These are phyloP conservation scores for Vidua chalybeata DNA, from an alignment of 2,113 vertebrate genomes.

Conservation along the genomic window DNA sequence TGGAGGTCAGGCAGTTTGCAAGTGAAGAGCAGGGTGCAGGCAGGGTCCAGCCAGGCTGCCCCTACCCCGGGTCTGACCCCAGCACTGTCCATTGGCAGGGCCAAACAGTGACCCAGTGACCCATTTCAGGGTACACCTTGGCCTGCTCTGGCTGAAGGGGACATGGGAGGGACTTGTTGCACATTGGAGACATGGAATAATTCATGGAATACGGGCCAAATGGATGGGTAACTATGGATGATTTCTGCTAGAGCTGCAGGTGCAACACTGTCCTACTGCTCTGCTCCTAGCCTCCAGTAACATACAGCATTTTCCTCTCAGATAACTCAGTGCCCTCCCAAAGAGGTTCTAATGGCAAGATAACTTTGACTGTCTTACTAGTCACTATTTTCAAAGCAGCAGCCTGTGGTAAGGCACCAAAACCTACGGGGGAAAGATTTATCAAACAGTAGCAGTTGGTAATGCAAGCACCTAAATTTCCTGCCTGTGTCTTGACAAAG, in stretches of 20 bases:
- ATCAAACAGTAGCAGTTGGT: neutral
- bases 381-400: neutral
- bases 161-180: neutral
- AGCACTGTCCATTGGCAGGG: fast-evolving
- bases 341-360: neutral
- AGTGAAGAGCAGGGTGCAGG: neutral
- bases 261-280: neutral
- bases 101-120: neutral
- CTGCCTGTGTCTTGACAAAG: constrained; percentile 28
- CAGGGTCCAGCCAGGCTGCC: neutral
- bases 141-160: neutral
- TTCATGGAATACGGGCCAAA: neutral
- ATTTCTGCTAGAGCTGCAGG: neutral
- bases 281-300: neutral
- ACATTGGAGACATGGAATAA: neutral
- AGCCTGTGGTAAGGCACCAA: neutral
- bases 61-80: fast-evolving
- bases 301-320: neutral
- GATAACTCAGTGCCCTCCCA: neutral
- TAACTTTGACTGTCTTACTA: neutral
- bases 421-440: neutral
- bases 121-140: neutral
- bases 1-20: neutral
- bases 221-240: neutral
- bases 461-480: constrained; percentile 38